Evolutionary conservation across 2,888 invertebrate species (phyloP), one percentile per base, ranked within the genome.

Genomic region (Tetragonisca angustula): DNA sequence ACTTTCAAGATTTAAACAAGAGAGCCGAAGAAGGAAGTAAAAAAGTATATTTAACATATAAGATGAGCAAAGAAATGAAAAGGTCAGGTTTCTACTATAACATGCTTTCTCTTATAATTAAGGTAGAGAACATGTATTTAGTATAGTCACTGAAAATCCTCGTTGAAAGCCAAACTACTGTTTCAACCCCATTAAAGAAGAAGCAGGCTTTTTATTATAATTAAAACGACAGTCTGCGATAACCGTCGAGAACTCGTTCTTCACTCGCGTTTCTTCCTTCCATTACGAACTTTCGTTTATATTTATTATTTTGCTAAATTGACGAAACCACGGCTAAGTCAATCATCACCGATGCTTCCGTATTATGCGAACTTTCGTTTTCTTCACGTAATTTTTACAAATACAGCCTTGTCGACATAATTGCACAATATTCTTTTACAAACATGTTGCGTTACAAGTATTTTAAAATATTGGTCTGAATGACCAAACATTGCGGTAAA

Each of bases 41-140:
- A 62, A 54, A 76, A 43, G 21, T 68, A 50, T 52, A 13, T 52
- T 69, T 50, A 54, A 54, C 56, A 32, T 6, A 24, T 65, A 59
- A 72, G 73, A 62, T 59, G 64, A 56, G 67, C 36, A 70, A 61
- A 62, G n/a, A 6, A 74, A 32, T 59, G 74, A 62, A 69, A 83
- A 81, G 77, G 69, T 87, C 64, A 70, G 79, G 67, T 87, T 79
- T 75, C 77, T 71, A 76, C 59, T 76, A 76, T 84, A 80, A 54
- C 70, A 43, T 78, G 56, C 80, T 87, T 87, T 87, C 88, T 87
- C 87, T 83, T 59, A 59, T 56, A 85, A 87, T 87, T 83, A 68
- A 72, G 68, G 59, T 65, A 50, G 27, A 64, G 56, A 81, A 36
- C 72, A 67, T 27, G 49, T 76, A 76, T 56, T 70, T 76, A 87